Evolutionary conservation across 1,140 invertebrate genomes (phyloP).

Genomic region (Parapsyche elsis): DNA sequence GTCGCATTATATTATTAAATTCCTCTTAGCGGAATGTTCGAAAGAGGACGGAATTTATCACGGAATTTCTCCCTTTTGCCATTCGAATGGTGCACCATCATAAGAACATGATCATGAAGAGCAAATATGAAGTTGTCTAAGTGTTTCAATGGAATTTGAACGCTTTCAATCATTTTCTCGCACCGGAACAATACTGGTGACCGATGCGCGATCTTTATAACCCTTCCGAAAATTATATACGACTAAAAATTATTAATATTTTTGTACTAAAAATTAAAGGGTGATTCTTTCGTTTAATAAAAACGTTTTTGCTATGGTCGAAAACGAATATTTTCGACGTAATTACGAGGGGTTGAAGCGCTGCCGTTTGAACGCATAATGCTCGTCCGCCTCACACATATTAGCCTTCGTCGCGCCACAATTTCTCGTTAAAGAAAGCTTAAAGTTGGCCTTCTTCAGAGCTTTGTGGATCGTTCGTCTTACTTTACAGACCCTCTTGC

Average conservation of each 20-base stretch:
- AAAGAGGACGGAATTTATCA: conserved; percentile 19
- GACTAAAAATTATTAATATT: too few species aligned
- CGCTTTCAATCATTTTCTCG: too few species aligned
- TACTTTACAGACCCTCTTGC: neutral
- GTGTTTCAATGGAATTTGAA: too few species aligned
- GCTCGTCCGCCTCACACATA: neutral
- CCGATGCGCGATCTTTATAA: too few species aligned
- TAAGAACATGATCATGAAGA: neutral
- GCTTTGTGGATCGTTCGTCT: conserved; percentile 37
- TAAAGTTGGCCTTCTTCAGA: conserved; percentile 21
- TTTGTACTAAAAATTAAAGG: too few species aligned
- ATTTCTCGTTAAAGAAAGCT: conserved; percentile 40
- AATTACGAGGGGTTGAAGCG: too few species aligned
- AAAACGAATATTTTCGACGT: too few species aligned
- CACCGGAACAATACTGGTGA: too few species aligned
- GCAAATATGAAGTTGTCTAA: neutral
- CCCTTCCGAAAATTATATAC: too few species aligned
- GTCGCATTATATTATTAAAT: conserved; percentile 23
- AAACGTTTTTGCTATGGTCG: too few species aligned
- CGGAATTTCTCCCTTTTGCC: conserved; percentile 8
- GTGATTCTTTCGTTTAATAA: too few species aligned
- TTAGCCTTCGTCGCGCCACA: conserved; percentile 12
- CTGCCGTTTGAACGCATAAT: neutral
- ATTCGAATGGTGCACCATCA: conserved; percentile 6
- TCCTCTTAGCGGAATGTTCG: conserved; percentile 19